phyloP scores from a whole-genome alignment of 2,113 vertebrate species.

The Cheirogaleus medius region DNA sequence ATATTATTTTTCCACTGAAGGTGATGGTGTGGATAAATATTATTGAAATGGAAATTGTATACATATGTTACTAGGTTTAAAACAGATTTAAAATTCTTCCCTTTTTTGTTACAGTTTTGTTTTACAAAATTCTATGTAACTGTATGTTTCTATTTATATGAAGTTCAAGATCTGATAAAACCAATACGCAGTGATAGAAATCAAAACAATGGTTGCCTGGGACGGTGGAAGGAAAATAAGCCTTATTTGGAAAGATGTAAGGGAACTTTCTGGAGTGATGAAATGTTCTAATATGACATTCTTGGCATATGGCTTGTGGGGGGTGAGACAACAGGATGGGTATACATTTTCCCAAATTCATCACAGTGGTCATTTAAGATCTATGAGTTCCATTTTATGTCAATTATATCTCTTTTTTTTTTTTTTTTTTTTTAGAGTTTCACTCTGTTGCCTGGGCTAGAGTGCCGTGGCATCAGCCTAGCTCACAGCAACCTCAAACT shows the following conservation, averaged over 20 bases:
- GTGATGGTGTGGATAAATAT: neutral
- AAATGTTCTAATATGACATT: neutral
- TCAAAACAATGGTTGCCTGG: neutral
- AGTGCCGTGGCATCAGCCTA: too few relatives aligned
- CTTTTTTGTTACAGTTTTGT: too few relatives aligned
- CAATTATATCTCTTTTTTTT: neutral
- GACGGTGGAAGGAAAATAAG: neutral
- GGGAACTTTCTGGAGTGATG: neutral
- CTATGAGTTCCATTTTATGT: neutral
- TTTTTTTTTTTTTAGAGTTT: too few relatives aligned
- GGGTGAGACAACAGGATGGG: neutral
- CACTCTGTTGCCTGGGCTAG: too few relatives aligned
- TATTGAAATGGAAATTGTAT: neutral
- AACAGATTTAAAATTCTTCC: neutral
- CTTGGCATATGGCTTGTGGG: neutral
- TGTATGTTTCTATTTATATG: neutral
- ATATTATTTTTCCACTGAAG: constrained; percentile 17
- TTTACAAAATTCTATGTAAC: neutral
- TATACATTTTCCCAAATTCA: neutral
- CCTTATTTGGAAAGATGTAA: neutral
- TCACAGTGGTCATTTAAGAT: neutral
- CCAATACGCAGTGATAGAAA: neutral
- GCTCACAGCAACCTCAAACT: too few relatives aligned
- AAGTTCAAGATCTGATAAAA: neutral
- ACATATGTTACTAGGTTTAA: neutral